These are phyloP conservation scores for Calephelis nemesis DNA, from an alignment of 1,140 invertebrate genomes.

Conservation along the genomic window DNA sequence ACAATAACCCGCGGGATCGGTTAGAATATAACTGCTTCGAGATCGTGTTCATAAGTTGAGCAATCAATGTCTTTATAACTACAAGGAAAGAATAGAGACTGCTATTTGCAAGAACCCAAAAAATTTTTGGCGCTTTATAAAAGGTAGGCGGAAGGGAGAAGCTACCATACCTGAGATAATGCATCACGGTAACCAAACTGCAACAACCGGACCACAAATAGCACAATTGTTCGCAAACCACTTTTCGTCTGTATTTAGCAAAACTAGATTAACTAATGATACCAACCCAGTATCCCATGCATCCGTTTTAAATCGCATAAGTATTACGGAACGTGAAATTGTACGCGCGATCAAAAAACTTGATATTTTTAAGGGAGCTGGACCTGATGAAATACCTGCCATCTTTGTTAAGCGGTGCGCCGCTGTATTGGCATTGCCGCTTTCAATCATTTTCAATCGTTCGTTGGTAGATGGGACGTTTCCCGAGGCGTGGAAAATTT, in stretches of 20 bases:
- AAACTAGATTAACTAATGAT: not conserved
- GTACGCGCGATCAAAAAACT: constrained; percentile 20
- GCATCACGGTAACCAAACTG: not conserved
- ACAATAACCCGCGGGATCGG: not conserved
- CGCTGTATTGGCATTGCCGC: too few species aligned
- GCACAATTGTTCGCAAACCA: constrained; percentile 21
- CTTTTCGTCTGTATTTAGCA: constrained; percentile 20
- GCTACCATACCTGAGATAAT: not conserved
- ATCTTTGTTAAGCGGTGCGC: not conserved
- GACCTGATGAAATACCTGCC: constrained; percentile 30
- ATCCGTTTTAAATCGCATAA: not conserved
- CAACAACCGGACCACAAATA: constrained; percentile 13
- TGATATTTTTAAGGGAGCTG: constrained; percentile 28
- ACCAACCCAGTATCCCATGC: too few species aligned
- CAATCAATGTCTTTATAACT: too few species aligned
- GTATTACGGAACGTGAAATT: constrained; percentile 10
- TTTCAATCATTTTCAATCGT: constrained; percentile 19
- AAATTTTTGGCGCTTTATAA: not conserved
- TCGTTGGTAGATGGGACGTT: constrained; percentile 21
- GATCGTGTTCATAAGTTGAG: too few species aligned
- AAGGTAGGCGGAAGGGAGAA: not conserved
- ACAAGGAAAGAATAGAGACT: not conserved
- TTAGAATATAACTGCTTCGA: too few species aligned
- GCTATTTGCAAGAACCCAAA: not conserved
- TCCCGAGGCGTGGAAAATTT: constrained; percentile 26